Base-by-base conservation (phyloP, 92 coral and sea anemone genomes). In the Porites rus region DNA sequence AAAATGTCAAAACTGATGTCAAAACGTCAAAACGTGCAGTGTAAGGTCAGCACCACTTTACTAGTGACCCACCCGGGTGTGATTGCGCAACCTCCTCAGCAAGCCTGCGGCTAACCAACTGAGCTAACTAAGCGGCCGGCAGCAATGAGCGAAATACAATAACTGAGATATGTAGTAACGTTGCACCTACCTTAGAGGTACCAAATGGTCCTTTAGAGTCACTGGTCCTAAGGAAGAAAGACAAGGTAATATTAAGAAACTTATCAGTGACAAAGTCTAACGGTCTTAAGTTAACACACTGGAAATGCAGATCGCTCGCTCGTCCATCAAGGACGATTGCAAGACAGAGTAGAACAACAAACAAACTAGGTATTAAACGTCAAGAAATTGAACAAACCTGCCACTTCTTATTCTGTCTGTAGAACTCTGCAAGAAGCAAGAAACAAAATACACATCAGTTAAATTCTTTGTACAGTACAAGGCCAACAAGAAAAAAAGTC, bases 351-450 rank as follows among this genome's bases (percentile, higher is more conserved):
- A 38, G 5, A 4, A 38, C 7, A 4, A 75, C 51, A 22, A 54
- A 51, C 9, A 53, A 53, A 54, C 21, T 53, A 56, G 17, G 3
- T 62, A 16, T 14, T 7, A 11, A 56, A 53, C 51, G 4, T 8
- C 9, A 54, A 1, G 43, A 61, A 18, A n/a, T 50, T 46, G 8
- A 25, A 69, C 85, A 56, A 59, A 89, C 92, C 92, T 85, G 77
- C 86, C 86, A 46, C 67, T 73, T 80, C 92, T 72, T 79, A 79
- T 85, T 67, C 92, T 90, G 19, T 90, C 90, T 51, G 90, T 46
- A 3, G 65, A 19, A 69, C 86, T 90, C 92, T 90, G 78, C 4
- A 25, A 79, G 53, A 46, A 53, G 9, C 6, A 38, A 14, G 20
- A 6, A 46, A 25, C 18, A 70, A 56, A 28, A 81, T 7, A 11